Percentiles rank a stretch among this genome's conserved stretches.
phyloP scores from a whole-genome alignment of 37 sponge, comb jelly and placozoan genomes.

The Petrosia ficiformis region DNA sequence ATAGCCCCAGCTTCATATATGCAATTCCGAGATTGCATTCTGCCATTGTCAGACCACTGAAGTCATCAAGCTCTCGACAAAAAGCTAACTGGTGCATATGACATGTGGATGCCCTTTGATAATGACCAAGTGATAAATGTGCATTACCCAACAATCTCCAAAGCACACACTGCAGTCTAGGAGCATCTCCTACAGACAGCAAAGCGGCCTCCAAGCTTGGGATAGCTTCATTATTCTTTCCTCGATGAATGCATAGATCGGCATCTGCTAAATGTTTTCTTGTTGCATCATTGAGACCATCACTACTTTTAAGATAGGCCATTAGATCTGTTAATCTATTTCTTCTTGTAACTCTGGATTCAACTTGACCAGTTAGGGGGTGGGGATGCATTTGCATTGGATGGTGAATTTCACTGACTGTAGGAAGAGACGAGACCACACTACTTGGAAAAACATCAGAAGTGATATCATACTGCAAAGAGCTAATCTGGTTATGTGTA shows the following conservation, averaged over 20 bases:
- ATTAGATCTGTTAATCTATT: background rate
- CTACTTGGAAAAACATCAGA: no score
- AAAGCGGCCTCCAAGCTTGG: constrained; percentile 44
- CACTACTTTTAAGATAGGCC: background rate
- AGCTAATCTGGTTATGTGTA: no score
- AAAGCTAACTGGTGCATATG: constrained; percentile 67
- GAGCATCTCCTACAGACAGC: constrained; percentile 1
- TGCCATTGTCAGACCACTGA: constrained; percentile 52
- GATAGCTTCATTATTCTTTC: constrained; percentile 39
- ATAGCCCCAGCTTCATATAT: constrained; percentile 15
- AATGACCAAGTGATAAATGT: constrained; percentile 38
- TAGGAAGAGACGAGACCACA: background rate
- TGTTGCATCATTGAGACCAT: constrained; percentile 2
- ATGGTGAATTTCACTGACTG: no score
- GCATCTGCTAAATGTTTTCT: constrained; percentile 19
- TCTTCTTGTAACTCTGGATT: background rate
- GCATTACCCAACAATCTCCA: constrained; percentile 65
- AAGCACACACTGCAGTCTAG: constrained; percentile 43
- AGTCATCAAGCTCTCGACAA: constrained; percentile 63
- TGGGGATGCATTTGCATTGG: no score
- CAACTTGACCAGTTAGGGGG: background rate
- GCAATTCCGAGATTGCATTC: constrained; percentile 69
- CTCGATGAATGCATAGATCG: constrained; percentile 13
- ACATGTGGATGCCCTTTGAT: constrained; percentile 56
- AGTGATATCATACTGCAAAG: no score